Conservation (phyloP, 2,113 vertebrate species). For the Eubucco bourcierii region DNA sequence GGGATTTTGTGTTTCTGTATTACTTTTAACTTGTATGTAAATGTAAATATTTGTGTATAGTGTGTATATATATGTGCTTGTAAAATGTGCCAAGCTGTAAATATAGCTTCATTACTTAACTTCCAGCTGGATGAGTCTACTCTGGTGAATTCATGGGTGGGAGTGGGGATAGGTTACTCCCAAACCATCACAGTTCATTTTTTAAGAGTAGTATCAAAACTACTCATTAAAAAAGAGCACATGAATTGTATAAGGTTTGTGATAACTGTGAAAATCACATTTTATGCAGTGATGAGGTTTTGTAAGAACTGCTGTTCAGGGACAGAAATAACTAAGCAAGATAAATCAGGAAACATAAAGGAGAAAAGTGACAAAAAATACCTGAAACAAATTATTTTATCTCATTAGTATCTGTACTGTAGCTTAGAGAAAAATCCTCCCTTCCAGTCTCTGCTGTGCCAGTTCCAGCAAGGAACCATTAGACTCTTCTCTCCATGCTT, state of each 20-base stretch:
- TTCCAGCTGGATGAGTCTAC: too few species aligned
- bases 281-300: background rate
- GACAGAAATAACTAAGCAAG: background rate
- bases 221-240: background rate
- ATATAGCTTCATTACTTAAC: too few species aligned
- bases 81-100: too few species aligned
- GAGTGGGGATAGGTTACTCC: too few species aligned
- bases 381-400: background rate
- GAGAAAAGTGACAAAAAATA: background rate
- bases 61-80: too few species aligned
- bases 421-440: background rate
- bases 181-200: background rate
- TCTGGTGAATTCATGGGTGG: too few species aligned
- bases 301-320: background rate
- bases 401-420: background rate
- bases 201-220: background rate
- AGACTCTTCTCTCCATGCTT: background rate
- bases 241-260: background rate
- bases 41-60: too few species aligned
- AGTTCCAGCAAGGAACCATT: background rate
- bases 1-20: too few species aligned
- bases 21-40: too few species aligned
- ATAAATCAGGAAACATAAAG: background rate
- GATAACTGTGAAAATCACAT: background rate
- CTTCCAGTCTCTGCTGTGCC: background rate